Conservation (phyloP, 2,113 vertebrate genomes). For the Naja naja region DNA sequence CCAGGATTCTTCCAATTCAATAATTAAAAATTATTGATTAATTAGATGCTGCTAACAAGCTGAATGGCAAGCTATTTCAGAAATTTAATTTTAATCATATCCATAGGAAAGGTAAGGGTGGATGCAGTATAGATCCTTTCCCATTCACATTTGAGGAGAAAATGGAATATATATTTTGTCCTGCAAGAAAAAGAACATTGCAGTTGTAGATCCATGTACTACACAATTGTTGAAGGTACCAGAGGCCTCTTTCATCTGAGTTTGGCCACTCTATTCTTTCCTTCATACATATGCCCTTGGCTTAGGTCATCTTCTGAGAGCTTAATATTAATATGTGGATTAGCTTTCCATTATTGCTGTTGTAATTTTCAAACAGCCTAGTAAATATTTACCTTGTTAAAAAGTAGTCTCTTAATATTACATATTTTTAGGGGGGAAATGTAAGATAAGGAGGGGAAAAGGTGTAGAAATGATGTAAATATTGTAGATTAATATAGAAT, state of each 20-base stretch:
- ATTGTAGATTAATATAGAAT: neutral
- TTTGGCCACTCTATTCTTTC: neutral
- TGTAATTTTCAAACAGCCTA: neutral
- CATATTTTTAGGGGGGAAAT: neutral
- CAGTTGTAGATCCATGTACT: neutral
- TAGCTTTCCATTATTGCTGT: neutral
- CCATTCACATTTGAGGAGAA: neutral
- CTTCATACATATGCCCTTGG: neutral
- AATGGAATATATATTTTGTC: neutral
- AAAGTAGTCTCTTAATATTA: neutral
- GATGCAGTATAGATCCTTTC: neutral
- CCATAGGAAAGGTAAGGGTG: neutral
- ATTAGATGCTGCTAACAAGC: neutral
- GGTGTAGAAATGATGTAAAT: slow-evolving; percentile 12
- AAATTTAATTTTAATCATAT: neutral
- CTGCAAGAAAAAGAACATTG: neutral
- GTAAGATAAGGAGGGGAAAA: neutral
- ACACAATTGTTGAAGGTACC: neutral
- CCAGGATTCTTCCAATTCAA: neutral
- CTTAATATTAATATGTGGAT: neutral
- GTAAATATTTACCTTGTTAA: neutral
- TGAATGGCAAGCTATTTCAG: neutral
- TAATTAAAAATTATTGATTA: neutral
- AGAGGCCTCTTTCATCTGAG: neutral
- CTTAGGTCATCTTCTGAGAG: neutral